A percentile compares a stretch with the other conserved stretches of the same genome.
Conservation (phyloP, 2,113 vertebrate genomes). For the Eurypyga helias region DNA sequence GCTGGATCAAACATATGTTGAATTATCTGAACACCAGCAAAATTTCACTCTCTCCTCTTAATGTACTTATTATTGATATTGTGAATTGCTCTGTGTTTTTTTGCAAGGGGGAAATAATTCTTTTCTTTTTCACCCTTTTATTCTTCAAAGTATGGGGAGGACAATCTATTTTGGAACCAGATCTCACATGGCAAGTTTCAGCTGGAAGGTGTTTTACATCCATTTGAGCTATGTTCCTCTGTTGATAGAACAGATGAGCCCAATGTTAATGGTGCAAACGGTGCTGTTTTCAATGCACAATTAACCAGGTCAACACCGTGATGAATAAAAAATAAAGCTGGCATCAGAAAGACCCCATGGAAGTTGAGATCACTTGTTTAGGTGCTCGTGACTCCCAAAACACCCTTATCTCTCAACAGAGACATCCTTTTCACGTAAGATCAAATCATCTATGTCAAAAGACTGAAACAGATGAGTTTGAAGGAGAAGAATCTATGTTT, state of each 20-base stretch:
- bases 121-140: neutral
- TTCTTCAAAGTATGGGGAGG: neutral
- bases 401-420: neutral
- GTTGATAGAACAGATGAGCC: conserved; percentile 30
- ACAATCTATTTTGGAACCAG: neutral
- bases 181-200: neutral
- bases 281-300: conserved; percentile 49
- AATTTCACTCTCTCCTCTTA: neutral
- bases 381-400: neutral
- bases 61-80: neutral
- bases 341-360: neutral
- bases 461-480: neutral
- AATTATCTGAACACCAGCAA: neutral
- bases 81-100: neutral
- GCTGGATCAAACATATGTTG: neutral
- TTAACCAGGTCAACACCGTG: conserved; percentile 59
- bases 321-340: conserved; percentile 68
- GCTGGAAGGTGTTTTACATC: neutral
- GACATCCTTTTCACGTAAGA: neutral
- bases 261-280: conserved; percentile 42
- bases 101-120: neutral
- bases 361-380: conserved; percentile 3
- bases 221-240: conserved; percentile 1
- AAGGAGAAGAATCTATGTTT: neutral
- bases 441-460: neutral